phyloP scores from a whole-genome alignment of 30 jellyfish, hydroid and myxozoan species.

The Rhopilema esculentum region DNA sequence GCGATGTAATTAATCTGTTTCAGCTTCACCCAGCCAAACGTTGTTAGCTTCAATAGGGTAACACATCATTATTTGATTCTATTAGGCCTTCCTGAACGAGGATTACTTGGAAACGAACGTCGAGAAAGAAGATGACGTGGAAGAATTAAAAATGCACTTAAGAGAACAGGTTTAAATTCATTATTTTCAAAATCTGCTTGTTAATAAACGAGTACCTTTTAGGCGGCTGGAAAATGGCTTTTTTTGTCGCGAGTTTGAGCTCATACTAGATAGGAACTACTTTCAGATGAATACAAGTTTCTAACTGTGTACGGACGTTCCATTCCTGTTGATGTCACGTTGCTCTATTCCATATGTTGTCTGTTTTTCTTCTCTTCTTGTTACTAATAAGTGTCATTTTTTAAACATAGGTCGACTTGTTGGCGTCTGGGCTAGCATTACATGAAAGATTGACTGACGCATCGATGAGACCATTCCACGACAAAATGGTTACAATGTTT shows the following conservation, averaged over 20 bases:
- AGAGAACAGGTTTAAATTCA: conserved; percentile 72
- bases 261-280: too few relatives aligned
- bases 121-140: conserved; percentile 68
- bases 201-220: background rate
- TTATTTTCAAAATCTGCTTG: background rate
- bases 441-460: conserved; percentile 85
- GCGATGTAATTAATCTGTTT: too few relatives aligned
- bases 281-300: too few relatives aligned
- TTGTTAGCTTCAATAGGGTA: too few relatives aligned
- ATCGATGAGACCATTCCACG: conserved; percentile 87
- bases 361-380: background rate
- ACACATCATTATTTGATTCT: too few relatives aligned
- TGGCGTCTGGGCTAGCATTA: conserved; percentile 82
- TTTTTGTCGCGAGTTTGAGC: too few relatives aligned
- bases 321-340: background rate
- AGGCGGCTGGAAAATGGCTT: background rate
- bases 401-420: conserved; percentile 39
- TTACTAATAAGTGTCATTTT: background rate
- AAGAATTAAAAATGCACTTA: conserved; percentile 43
- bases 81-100: conserved; percentile 94
- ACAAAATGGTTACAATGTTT: conserved; percentile 84
- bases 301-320: too few relatives aligned
- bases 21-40: too few relatives aligned
- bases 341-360: background rate
- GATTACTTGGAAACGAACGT: conserved; percentile 78